Conservation (phyloP, 1,140 invertebrate species). For the Drosophila lowei region DNA sequence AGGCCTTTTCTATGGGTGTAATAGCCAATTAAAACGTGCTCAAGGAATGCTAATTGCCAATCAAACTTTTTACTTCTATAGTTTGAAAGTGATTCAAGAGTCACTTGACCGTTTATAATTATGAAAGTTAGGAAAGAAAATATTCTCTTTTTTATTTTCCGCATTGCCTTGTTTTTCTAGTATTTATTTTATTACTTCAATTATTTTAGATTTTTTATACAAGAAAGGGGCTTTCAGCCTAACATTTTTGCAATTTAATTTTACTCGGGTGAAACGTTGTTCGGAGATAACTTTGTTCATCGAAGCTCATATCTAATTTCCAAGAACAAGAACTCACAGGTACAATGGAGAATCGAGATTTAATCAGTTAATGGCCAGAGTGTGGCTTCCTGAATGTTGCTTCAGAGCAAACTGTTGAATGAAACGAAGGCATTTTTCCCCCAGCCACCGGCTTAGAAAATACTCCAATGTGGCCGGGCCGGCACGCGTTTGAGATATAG, state of each 20-base stretch:
- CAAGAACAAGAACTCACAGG: not conserved
- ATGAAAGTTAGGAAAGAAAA: too few relatives aligned
- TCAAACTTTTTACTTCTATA: conserved; percentile 1
- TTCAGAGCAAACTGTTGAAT: conserved; percentile 16
- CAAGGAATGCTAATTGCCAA: conserved; percentile 10
- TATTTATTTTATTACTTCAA: too few relatives aligned
- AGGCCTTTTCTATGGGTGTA: not conserved
- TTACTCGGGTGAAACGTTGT: too few relatives aligned
- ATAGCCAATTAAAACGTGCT: conserved; percentile 27
- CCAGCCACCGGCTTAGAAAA: conserved; percentile 20
- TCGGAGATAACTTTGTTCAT: too few relatives aligned
- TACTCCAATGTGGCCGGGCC: conserved; percentile 26
- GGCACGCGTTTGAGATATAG: conserved; percentile 74
- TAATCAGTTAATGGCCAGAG: conserved; percentile 22
- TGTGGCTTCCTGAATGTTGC: not conserved
- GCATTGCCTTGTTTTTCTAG: too few relatives aligned
- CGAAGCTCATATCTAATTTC: conserved; percentile 6
- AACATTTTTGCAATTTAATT: too few relatives aligned
- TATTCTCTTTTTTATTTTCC: too few relatives aligned
- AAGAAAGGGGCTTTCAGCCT: too few relatives aligned
- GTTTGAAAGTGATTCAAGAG: conserved; percentile 1
- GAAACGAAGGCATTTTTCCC: not conserved
- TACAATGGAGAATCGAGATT: conserved; percentile 10
- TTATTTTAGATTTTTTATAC: too few relatives aligned
- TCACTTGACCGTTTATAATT: not conserved